phyloP scores from a whole-genome alignment of 2,113 vertebrate species.

The Pseudorasbora parva region DNA sequence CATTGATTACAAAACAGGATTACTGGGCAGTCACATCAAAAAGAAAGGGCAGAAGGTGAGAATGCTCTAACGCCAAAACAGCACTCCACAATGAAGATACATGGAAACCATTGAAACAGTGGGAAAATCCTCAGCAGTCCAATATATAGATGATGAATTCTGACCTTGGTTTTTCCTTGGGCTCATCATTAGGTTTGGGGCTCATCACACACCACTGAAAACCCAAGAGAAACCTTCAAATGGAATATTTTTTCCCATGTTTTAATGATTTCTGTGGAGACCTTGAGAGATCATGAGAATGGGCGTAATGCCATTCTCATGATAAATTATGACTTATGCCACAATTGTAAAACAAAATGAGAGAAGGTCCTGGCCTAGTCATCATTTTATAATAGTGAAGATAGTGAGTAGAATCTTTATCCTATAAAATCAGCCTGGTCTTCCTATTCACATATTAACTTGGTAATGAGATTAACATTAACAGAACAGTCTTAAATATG shows the following conservation, averaged over 20 bases:
- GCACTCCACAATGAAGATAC: not conserved
- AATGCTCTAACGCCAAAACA: not conserved
- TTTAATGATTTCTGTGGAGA: conserved; percentile 37
- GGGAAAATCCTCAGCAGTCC: not conserved
- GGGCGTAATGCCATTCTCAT: not conserved
- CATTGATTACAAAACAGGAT: conserved; percentile 27
- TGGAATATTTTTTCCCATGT: not conserved
- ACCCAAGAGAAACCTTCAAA: not conserved
- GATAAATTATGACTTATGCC: not conserved
- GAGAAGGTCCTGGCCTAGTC: not conserved
- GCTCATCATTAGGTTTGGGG: conserved; percentile 4
- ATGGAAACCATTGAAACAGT: conserved; percentile 12
- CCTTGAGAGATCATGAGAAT: too few species aligned
- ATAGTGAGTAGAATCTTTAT: not conserved
- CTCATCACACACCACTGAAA: not conserved
- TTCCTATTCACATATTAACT: not conserved
- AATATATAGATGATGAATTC: not conserved
- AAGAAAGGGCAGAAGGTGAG: not conserved
- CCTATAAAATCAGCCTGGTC: not conserved
- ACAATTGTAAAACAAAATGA: conserved; percentile 2
- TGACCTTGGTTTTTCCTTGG: not conserved
- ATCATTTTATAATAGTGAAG: not conserved
- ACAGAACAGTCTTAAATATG: too few species aligned
- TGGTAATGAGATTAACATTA: not conserved
- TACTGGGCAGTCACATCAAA: not conserved